Base-by-base conservation (phyloP, 2,797 vertebrate genomes). In the Arnoldichthys spilopterus region DNA sequence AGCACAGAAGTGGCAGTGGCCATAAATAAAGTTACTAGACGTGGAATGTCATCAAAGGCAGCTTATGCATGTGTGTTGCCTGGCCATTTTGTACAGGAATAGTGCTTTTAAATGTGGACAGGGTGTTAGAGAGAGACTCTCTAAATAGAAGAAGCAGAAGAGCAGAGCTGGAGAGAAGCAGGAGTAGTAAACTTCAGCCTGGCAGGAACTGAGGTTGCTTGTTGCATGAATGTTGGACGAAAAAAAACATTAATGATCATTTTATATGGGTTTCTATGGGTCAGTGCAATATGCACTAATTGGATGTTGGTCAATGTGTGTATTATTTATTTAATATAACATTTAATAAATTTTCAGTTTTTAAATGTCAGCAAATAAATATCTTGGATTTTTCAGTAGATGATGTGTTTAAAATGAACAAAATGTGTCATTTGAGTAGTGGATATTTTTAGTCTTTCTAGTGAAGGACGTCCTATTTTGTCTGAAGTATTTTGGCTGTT, bases 91-190 rank as follows among this genome's bases (percentile, higher is more conserved):
- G 43, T 73, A 70, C 58, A 24, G 67, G 72, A 81, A 79, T 81
- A 69, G 80, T 72, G 30, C 43, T 76, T 73, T 82, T 51, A 78
- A 78, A 80, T 85, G 72, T 64, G 76, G 75, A 78, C 9, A 13
- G 61, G 72, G 76, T 79, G 76, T 84, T 62, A 5, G 63, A 69
- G 56, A 75, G 64, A 30, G 16, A 72, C 32, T 63, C 72, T 84
- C 76, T 75, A 84, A 81, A 81, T 84, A 84, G 76, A 81, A n/a
- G n/a, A n/a, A n/a, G 47, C 56, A 62, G 56, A 70, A 62, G 72
- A 75, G 82, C 49, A 34, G 45, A 64, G 45, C 45, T 37, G 71
- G 22, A 69, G 63, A 74, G 59, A 56, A 54, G 45, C 74, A 79
- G 59, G 56, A 37, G 51, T 61, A 62, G 40, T 74, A 71, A 70